A percentile compares a stretch with the other conserved stretches of the same genome.
Conservation (phyloP, 2,113 vertebrate genomes). For the Limnothrissa miodon region DNA sequence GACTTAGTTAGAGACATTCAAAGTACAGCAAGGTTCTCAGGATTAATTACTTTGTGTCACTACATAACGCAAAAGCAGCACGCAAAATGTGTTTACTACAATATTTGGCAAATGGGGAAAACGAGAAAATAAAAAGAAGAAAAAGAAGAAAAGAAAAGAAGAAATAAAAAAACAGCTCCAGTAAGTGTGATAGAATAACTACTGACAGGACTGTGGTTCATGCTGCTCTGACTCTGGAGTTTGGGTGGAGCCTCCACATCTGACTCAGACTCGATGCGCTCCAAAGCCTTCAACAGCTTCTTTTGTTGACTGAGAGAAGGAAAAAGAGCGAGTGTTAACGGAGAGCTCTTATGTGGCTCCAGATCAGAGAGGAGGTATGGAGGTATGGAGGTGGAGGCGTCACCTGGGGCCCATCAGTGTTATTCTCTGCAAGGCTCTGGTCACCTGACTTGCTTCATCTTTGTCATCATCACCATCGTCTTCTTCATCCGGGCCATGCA, state of each 20-base stretch:
- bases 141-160: too few relatives aligned
- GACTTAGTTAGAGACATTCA: too few relatives aligned
- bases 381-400: background rate
- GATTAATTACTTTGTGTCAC: too few relatives aligned
- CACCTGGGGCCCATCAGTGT: constrained; percentile 83
- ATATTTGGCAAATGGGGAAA: too few relatives aligned
- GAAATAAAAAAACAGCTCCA: too few relatives aligned
- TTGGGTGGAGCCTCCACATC: background rate
- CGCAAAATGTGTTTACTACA: too few relatives aligned
- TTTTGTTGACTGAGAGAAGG: constrained; percentile 81
- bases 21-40: too few relatives aligned
- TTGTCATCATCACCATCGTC: constrained; percentile 49
- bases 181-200: background rate
- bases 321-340: constrained; percentile 18
- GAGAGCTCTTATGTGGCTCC: background rate
- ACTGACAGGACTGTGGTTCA: background rate
- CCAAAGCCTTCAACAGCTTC: constrained; percentile 73
- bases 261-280: constrained; percentile 62
- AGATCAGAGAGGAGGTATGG: background rate
- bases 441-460: constrained; percentile 61
- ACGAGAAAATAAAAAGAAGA: too few relatives aligned
- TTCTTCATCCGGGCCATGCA: constrained; percentile 44
- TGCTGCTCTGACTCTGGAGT: background rate
- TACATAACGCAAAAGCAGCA: too few relatives aligned
- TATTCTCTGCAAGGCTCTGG: constrained; percentile 72